Percentiles rank a stretch among this genome's conserved stretches.
Conservation (phyloP, 1,140 invertebrate genomes). For the Drosophila bipectinata region DNA sequence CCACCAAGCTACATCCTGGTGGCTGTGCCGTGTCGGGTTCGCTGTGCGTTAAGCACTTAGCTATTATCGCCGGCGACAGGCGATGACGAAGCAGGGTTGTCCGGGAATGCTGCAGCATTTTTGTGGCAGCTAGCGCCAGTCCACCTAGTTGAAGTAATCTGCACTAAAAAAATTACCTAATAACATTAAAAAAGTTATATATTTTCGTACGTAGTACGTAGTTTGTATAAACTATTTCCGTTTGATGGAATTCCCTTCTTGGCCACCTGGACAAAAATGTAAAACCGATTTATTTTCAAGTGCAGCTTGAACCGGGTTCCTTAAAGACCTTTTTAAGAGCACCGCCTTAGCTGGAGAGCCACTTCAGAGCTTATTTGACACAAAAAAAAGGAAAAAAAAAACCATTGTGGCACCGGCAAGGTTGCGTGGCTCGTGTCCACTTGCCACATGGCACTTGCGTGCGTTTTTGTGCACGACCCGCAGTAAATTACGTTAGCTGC, state of each 20-base stretch:
- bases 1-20: slow-evolving; percentile 13
- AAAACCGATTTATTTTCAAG: neutral
- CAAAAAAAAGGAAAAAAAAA: slow-evolving; percentile 10
- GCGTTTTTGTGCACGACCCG: slow-evolving; percentile 38
- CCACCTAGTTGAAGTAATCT: neutral
- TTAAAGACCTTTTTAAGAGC: slow-evolving; percentile 29
- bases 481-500: slow-evolving; percentile 68
- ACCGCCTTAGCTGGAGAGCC: slow-evolving; percentile 25
- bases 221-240: neutral
- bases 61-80: slow-evolving; percentile 65
- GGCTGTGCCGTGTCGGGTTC: slow-evolving; percentile 38
- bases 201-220: neutral
- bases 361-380: slow-evolving; percentile 38
- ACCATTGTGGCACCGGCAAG: slow-evolving; percentile 37
- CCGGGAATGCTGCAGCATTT: slow-evolving; percentile 48
- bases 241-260: neutral
- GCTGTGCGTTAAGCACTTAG: slow-evolving; percentile 62
- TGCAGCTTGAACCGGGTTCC: neutral
- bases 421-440: slow-evolving; percentile 46
- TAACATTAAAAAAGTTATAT: neutral
- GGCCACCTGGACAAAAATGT: neutral
- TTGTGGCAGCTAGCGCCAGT: slow-evolving; percentile 19
- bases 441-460: slow-evolving; percentile 47
- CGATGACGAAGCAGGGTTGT: slow-evolving; percentile 58
- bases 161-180: slow-evolving; percentile 8